These are phyloP conservation scores for Microcebus tavaratra DNA, from an alignment of 2,113 vertebrate genomes.

Conservation along the genomic window DNA sequence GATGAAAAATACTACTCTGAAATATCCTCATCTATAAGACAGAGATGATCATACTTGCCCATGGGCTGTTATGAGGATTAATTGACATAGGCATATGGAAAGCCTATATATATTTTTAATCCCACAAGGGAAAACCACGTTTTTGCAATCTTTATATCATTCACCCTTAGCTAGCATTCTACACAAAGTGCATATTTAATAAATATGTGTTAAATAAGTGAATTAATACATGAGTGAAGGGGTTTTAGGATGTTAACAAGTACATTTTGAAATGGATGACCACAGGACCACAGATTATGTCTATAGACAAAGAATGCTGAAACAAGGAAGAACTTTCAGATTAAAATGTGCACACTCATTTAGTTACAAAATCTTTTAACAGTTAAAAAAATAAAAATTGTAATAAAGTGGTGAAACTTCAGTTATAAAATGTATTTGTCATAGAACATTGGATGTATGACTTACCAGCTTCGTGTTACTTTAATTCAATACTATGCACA, in stretches of 20 bases:
- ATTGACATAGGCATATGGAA: not conserved
- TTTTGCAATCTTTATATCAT: not conserved
- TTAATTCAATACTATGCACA: not conserved
- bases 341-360: not conserved
- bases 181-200: not conserved
- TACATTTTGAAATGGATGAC: not conserved
- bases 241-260: not conserved
- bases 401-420: not conserved
- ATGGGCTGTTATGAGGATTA: not conserved
- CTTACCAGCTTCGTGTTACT: not conserved
- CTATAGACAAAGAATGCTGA: not conserved
- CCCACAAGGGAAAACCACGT: not conserved
- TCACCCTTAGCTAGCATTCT: not conserved
- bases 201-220: not conserved
- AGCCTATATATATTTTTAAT: not conserved
- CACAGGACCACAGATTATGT: not conserved
- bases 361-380: not conserved
- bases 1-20: not conserved
- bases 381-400: conserved; percentile 10
- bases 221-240: not conserved
- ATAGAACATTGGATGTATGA: not conserved
- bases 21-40: not conserved
- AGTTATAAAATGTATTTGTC: not conserved
- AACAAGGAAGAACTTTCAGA: not conserved
- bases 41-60: not conserved